Percentiles rank a stretch among this genome's conserved stretches.
phyloP scores from a whole-genome alignment of 2,797 vertebrate genomes.

The Enteromius trimaculatus region DNA sequence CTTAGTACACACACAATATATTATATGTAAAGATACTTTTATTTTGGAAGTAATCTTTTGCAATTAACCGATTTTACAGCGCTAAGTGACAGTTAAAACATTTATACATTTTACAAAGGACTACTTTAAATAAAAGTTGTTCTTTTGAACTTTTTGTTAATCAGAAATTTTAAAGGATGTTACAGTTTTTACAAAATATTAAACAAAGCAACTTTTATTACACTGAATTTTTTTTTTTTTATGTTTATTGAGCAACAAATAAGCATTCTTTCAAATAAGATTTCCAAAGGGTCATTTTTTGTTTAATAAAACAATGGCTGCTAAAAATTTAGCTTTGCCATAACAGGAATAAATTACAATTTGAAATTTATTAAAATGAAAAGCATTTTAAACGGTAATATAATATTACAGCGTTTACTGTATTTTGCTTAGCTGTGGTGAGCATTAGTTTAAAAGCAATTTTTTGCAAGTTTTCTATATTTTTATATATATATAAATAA shows the following conservation, averaged over 20 bases:
- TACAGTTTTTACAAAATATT: neutral
- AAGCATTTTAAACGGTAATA: neutral
- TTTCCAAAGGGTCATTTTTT: neutral
- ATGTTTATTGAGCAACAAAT: neutral
- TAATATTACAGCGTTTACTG: neutral
- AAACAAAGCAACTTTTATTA: neutral
- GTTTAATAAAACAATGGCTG: neutral
- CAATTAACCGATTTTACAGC: neutral
- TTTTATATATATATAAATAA: too few species aligned
- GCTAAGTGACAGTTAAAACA: neutral
- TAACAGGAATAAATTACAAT: neutral
- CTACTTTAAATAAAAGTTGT: neutral
- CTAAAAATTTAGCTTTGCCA: neutral
- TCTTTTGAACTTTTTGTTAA: neutral
- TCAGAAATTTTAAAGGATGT: neutral
- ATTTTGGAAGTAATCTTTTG: neutral
- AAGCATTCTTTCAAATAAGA: neutral
- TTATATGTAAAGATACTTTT: neutral
- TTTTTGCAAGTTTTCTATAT: too few species aligned
- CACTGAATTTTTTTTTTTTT: neutral
- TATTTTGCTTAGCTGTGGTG: neutral
- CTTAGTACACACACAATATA: neutral
- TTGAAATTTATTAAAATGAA: neutral
- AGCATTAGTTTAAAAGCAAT: neutral
- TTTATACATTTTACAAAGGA: neutral